These are phyloP conservation scores for Oreochromis aureus DNA, from an alignment of 2,113 vertebrate species.

Conservation along the genomic window DNA sequence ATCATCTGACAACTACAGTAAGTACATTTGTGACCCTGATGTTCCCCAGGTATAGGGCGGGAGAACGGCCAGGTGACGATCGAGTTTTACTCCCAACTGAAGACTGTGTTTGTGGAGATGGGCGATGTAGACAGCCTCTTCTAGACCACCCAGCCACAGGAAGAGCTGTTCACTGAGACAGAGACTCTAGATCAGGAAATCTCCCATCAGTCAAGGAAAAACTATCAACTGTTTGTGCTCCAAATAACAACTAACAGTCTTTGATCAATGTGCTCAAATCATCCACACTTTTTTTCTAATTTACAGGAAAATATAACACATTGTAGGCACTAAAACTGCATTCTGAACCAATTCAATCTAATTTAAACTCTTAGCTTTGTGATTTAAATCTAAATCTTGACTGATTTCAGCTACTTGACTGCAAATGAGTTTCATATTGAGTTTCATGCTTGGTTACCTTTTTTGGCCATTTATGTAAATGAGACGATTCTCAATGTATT, in stretches of 20 bases:
- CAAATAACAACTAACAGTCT: background rate
- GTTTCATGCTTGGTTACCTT: background rate
- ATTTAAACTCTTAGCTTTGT: background rate
- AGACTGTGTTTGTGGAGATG: slow-evolving; percentile 95
- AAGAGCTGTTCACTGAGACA: background rate
- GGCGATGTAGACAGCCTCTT: slow-evolving; percentile 88
- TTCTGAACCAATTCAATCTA: background rate
- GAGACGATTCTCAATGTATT: background rate
- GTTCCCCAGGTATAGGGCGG: slow-evolving; percentile 85
- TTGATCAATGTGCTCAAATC: background rate
- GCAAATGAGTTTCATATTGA: background rate
- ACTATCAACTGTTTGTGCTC: background rate
- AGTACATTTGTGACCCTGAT: background rate
- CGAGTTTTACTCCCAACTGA: slow-evolving; percentile 89
- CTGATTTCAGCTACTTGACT: background rate
- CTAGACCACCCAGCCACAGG: slow-evolving; percentile 48
- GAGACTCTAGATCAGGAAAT: background rate
- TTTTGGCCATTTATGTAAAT: background rate
- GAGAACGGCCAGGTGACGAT: slow-evolving; percentile 90
- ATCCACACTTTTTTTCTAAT: background rate
- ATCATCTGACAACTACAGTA: background rate
- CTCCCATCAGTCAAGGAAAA: background rate
- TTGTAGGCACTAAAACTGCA: background rate
- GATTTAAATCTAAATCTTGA: background rate
- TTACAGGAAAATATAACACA: background rate